A percentile compares a stretch with the other conserved stretches of the same genome.
These are phyloP conservation scores for Drosophila repletoides DNA, from an alignment of 1,140 invertebrate genomes.

Conservation along the genomic window DNA sequence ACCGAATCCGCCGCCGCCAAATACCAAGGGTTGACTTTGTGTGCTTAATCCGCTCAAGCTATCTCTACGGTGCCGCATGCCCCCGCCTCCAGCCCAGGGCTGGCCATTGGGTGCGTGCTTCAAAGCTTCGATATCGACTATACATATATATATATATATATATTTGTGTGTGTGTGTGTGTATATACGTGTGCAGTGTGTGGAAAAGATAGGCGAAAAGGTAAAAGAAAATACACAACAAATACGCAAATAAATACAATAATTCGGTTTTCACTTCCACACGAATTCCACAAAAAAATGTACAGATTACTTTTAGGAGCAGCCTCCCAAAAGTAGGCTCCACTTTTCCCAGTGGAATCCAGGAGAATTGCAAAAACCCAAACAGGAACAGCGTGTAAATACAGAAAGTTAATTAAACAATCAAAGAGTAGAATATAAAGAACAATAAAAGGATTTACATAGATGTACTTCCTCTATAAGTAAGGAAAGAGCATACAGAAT, in stretches of 20 bases:
- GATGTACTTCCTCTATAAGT: too few relatives aligned
- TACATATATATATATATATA: slow-evolving; percentile 24
- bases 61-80: slow-evolving; percentile 83
- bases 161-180: slow-evolving; percentile 31
- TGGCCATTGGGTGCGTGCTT: slow-evolving; percentile 79
- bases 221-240: slow-evolving; percentile 44
- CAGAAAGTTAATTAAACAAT: slow-evolving; percentile 28
- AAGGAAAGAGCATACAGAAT: background rate
- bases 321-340: too few relatives aligned
- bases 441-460: slow-evolving; percentile 15
- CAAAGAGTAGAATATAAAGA: slow-evolving; percentile 8
- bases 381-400: slow-evolving; percentile 46
- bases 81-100: slow-evolving; percentile 64
- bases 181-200: slow-evolving; percentile 21
- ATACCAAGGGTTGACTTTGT: slow-evolving; percentile 81
- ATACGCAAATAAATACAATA: slow-evolving; percentile 40
- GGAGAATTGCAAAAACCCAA: background rate
- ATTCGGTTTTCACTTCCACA: too few relatives aligned
- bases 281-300: slow-evolving; percentile 28
- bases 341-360: too few relatives aligned
- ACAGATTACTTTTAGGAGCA: too few relatives aligned
- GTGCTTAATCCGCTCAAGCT: slow-evolving; percentile 82
- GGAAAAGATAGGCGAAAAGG: slow-evolving; percentile 51
- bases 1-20: slow-evolving; percentile 80
- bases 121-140: slow-evolving; percentile 82